These are phyloP conservation scores for Sebastiscus tertius DNA, from an alignment of 2,797 vertebrate genomes.

Conservation along the genomic window DNA sequence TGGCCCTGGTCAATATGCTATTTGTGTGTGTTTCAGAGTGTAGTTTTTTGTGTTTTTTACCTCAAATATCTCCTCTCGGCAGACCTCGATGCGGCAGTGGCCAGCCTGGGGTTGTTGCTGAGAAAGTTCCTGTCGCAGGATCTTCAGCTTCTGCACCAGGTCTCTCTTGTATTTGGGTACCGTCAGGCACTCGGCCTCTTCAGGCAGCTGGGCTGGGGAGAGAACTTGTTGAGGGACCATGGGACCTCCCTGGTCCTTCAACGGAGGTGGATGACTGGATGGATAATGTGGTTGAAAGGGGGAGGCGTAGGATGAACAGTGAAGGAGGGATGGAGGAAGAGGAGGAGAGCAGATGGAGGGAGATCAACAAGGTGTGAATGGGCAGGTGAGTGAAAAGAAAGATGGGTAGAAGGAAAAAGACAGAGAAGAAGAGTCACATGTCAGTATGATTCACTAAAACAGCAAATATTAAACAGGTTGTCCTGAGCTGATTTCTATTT, in stretches of 20 bases:
- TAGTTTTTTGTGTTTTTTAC: slow-evolving; percentile 64
- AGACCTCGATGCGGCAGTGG: slow-evolving; percentile 98
- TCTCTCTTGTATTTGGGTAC: slow-evolving; percentile 96
- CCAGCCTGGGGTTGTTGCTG: slow-evolving; percentile 98
- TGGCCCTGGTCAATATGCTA: background rate
- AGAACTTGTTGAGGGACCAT: slow-evolving; percentile 84
- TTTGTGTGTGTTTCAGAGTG: background rate
- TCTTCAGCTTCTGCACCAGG: slow-evolving; percentile 98
- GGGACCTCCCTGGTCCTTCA: slow-evolving; percentile 86
- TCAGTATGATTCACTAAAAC: slow-evolving; percentile 10
- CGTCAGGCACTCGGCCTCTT: slow-evolving; percentile 93
- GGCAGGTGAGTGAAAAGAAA: background rate
- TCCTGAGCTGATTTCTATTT: slow-evolving; percentile 1
- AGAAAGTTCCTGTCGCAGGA: slow-evolving; percentile 94
- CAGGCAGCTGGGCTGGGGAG: slow-evolving; percentile 89
- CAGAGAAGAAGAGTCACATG: background rate
- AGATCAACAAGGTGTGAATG: background rate
- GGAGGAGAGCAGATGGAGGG: background rate
- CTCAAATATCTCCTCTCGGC: slow-evolving; percentile 99
- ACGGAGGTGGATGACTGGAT: slow-evolving; percentile 86
- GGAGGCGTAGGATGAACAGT: background rate
- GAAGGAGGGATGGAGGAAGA: background rate
- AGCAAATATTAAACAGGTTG: background rate
- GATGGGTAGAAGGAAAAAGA: background rate
- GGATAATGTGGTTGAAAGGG: background rate